Evolutionary conservation across 2,888 invertebrate genomes (phyloP).

Genomic region (Tiphia femorata): DNA sequence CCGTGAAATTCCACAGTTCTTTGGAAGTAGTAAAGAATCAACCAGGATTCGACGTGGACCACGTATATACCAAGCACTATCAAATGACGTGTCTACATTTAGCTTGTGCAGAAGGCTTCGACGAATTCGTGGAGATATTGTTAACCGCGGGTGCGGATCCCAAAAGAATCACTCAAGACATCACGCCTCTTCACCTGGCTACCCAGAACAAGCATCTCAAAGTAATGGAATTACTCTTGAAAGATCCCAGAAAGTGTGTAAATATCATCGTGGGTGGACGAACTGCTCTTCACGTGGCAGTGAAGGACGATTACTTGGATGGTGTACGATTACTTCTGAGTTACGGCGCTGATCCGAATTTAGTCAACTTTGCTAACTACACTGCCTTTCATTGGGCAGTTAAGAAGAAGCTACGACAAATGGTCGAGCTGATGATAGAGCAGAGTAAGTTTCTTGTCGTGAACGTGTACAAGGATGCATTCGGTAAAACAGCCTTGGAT

Average conservation of each 20-base stretch:
- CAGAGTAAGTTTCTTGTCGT: slow-evolving; percentile 71
- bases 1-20: too few species aligned
- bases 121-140: slow-evolving; percentile 73
- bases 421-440: slow-evolving; percentile 71
- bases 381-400: slow-evolving; percentile 76
- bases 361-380: slow-evolving; percentile 71
- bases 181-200: slow-evolving; percentile 78
- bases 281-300: slow-evolving; percentile 64
- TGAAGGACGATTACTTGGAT: slow-evolving; percentile 68
- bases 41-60: slow-evolving; percentile 69
- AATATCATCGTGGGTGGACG: too few species aligned
- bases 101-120: slow-evolving; percentile 71
- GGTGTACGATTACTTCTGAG: slow-evolving; percentile 73
- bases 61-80: slow-evolving; percentile 73
- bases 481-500: slow-evolving; percentile 73
- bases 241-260: slow-evolving; percentile 40
- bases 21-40: too few species aligned
- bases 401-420: slow-evolving; percentile 71
- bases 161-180: slow-evolving; percentile 73
- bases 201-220: slow-evolving; percentile 69
- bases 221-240: slow-evolving; percentile 53
- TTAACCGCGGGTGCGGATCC: slow-evolving; percentile 75
- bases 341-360: slow-evolving; percentile 72
- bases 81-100: slow-evolving; percentile 75
- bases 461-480: slow-evolving; percentile 71